Base-by-base conservation (phyloP, 2,888 invertebrate genomes). In the Leptopilina syphax region DNA sequence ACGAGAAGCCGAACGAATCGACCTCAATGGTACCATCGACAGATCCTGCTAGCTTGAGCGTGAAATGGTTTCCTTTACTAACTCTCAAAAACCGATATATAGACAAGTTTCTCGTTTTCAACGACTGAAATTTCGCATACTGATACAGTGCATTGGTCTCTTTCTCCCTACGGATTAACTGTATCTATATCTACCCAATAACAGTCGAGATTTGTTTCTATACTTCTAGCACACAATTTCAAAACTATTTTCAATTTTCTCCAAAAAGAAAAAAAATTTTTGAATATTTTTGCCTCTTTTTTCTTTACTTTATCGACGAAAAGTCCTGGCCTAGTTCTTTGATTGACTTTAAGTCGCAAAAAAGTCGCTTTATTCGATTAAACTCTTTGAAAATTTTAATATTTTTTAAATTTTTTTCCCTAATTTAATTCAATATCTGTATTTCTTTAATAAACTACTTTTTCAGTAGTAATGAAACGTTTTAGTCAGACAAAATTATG, bases 1-100 rank as follows among this genome's bases (percentile, higher is more conserved):
- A 89, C 88, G 88, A 89, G 88, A 87, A 85, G 86, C 85, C 87
- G 85, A 86, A 88, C 87, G 87, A 44, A 86, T 87, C 87, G 85
- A 87, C 85, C 50, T 50, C 10, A 34, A 34, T 34, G 50, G 50
- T 85, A 84, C 81, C 84, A 84, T 82, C 85, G 83, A 84, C 85
- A 85, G 85, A 79, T 80, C 81, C 78, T 73, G 84, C 81, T 85
- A 84, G 86, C 85, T 84, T 87, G 84, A 83, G 84, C 88, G 87
- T 87, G 87, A 89, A 89, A 89, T 89, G 87, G 86, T 86, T 89
- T 89, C 89, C 87, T 89, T 87, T 86, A 85, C 84, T 81, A 81
- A 50, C 50, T 50, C 83, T 84, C 73, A 81, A 82, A 18, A 34
- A 41, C 79, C 77, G 50, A 65, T 77, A 77, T 34, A 77, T 50